These are phyloP conservation scores for Arizona elegans DNA, from an alignment of 2,113 vertebrate species.

Conservation along the genomic window DNA sequence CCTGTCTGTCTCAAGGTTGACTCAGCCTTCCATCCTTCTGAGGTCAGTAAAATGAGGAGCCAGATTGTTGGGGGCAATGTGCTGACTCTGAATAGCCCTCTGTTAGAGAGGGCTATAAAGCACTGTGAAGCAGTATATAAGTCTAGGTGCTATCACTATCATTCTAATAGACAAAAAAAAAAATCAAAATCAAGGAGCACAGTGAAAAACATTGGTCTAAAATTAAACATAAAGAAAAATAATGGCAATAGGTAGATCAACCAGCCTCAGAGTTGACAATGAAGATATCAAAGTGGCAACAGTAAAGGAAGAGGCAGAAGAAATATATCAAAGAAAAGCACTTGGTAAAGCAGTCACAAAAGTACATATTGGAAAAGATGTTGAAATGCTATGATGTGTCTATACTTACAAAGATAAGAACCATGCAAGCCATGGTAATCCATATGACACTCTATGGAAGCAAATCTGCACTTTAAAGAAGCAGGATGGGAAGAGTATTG, in stretches of 20 bases:
- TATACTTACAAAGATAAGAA: neutral
- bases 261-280: neutral
- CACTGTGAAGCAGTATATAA: no score
- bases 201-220: neutral
- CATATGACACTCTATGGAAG: neutral
- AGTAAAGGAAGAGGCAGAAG: neutral
- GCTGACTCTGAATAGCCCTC: no score
- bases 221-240: neutral
- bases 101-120: no score
- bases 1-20: no score
- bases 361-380: neutral
- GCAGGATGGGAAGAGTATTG: neutral
- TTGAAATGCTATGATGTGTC: no score
- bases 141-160: no score
- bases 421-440: neutral
- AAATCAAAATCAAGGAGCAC: neutral
- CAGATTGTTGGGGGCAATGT: no score
- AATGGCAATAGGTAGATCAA: neutral
- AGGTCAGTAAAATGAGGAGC: no score
- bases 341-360: neutral
- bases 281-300: neutral
- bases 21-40: no score
- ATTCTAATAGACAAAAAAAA: neutral
- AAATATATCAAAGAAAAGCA: neutral
- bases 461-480: neutral